phyloP scores from a whole-genome alignment of 2,888 invertebrate genomes.

The Pycnomerus fuliginosus region DNA sequence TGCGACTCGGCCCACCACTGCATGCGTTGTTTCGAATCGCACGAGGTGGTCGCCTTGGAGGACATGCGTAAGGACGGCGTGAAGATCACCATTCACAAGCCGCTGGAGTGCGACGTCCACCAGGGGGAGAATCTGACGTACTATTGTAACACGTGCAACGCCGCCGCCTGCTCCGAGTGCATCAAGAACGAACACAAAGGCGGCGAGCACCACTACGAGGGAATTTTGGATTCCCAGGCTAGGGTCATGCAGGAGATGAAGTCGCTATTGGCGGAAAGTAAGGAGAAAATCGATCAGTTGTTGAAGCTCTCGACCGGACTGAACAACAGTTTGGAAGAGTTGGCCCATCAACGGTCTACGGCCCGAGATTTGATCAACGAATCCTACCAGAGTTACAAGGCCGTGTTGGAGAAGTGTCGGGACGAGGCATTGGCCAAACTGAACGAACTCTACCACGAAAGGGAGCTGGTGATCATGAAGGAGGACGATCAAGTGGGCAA shows the following conservation, averaged over 20 bases:
- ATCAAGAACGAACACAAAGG: conserved; percentile 79
- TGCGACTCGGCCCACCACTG: conserved; percentile 95
- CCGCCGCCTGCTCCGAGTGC: conserved; percentile 86
- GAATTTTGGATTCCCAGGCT: conserved; percentile 73
- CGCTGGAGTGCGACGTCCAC: conserved; percentile 81
- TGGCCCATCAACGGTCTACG: conserved; percentile 84
- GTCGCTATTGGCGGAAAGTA: conserved; percentile 72
- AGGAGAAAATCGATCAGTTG: conserved; percentile 73
- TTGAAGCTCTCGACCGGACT: conserved; percentile 73
- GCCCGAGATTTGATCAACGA: conserved; percentile 81
- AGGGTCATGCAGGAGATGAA: conserved; percentile 76
- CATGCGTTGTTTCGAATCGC: conserved; percentile 96
- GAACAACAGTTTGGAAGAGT: conserved; percentile 77
- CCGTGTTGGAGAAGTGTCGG: conserved; percentile 76
- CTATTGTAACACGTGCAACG: conserved; percentile 86
- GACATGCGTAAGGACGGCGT: conserved; percentile 76
- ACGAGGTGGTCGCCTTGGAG: conserved; percentile 86
- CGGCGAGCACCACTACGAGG: conserved; percentile 78
- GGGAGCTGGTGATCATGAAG: conserved; percentile 89
- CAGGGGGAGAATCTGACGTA: conserved; percentile 81
- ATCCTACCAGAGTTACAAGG: conserved; percentile 76
- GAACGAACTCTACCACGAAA: conserved; percentile 75
- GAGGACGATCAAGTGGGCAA: conserved; percentile 76
- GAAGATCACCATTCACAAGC: conserved; percentile 84
- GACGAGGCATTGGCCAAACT: conserved; percentile 75